Evolutionary conservation across 2,113 vertebrate species (phyloP).

Genomic region (Pseudopodoces humilis): DNA sequence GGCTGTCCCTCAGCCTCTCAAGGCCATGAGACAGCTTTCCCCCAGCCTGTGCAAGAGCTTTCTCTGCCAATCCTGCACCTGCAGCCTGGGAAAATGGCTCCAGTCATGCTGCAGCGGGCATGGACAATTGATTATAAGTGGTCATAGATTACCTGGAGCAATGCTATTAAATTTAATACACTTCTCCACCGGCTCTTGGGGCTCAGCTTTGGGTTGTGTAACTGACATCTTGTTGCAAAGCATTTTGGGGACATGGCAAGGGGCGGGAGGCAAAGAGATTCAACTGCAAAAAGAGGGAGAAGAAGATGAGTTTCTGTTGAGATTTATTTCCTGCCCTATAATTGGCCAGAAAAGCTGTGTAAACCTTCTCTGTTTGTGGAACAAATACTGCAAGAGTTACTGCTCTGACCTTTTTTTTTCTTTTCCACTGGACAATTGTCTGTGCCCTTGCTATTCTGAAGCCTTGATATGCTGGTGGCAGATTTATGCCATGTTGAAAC

Average conservation of each 20-base stretch:
- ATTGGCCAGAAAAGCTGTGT: conserved; percentile 54
- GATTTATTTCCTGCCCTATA: conserved; percentile 73
- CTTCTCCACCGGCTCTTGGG: conserved; percentile 32
- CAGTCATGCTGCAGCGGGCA: conserved; percentile 29
- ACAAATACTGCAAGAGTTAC: conserved; percentile 62
- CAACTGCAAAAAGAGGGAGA: conserved; percentile 3
- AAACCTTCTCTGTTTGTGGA: conserved; percentile 68
- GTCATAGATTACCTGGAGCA: conserved; percentile 61
- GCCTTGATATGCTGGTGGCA: conserved; percentile 41
- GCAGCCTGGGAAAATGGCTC: conserved; percentile 2
- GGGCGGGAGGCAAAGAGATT: conserved; percentile 13
- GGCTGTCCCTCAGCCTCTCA: not conserved
- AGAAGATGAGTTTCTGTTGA: conserved; percentile 55
- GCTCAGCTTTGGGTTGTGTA: conserved; percentile 60
- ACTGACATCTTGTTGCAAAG: conserved; percentile 51
- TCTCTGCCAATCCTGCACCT: conserved; percentile 20
- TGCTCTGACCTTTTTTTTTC: conserved; percentile 58
- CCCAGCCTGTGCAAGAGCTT: not conserved
- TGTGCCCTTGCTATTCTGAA: conserved; percentile 29
- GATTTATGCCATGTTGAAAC: conserved; percentile 59
- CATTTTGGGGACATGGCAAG: conserved; percentile 42
- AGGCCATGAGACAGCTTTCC: rapidly evolving
- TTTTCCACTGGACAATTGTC: conserved; percentile 47
- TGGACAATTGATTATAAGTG: conserved; percentile 59
- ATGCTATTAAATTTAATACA: conserved; percentile 69